Conservation (phyloP, 2,888 invertebrate species). For the Cephus nigrinus region DNA sequence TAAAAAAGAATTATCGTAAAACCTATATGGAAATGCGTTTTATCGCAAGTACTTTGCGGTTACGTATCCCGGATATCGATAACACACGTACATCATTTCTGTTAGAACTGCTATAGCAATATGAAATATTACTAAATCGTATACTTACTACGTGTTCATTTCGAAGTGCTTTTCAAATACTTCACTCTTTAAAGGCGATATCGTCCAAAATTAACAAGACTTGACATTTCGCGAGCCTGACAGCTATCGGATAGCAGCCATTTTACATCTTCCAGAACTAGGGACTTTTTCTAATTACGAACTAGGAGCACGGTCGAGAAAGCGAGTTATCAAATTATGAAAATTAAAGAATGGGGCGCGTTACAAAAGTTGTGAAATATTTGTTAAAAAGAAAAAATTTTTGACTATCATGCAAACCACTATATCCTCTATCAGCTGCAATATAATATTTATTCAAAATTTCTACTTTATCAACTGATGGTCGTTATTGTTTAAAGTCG, state of each 20-base stretch:
- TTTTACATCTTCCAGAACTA: neutral
- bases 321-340: too few relatives aligned
- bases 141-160: slow-evolving; percentile 5
- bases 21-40: neutral
- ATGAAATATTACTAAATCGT: neutral
- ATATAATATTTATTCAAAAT: too few relatives aligned
- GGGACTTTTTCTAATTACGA: neutral
- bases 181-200: neutral
- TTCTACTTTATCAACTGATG: too few relatives aligned
- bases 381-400: too few relatives aligned
- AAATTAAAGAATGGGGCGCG: too few relatives aligned
- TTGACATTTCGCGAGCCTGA: slow-evolving; percentile 4
- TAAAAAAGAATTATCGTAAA: neutral
- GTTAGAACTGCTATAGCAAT: neutral
- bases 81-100: neutral
- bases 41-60: neutral
- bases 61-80: neutral
- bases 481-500: too few relatives aligned
- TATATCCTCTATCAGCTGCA: too few relatives aligned
- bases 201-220: neutral
- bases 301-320: neutral
- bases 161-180: neutral
- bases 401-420: too few relatives aligned
- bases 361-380: too few relatives aligned
- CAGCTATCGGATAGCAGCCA: slow-evolving; percentile 1